Evolutionary conservation across 2,888 invertebrate genomes (phyloP).

Genomic region (Eristalis intricaria): DNA sequence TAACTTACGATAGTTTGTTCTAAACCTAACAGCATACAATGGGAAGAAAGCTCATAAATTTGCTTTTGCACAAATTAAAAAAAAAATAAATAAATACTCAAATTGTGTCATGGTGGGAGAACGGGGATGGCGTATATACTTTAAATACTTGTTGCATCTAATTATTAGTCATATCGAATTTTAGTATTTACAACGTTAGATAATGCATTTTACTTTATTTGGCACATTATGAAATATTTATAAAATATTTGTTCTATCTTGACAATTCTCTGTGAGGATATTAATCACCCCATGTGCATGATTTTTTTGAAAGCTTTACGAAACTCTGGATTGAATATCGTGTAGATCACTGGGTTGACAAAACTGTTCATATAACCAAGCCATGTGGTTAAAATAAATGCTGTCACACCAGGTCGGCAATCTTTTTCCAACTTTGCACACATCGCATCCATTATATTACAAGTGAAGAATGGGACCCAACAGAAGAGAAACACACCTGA

Average conservation of each 20-base stretch:
- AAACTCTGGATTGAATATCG: slow-evolving; percentile 98
- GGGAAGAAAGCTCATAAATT: slow-evolving; percentile 5
- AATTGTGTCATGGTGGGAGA: slow-evolving; percentile 14
- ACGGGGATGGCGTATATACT: slow-evolving; percentile 8
- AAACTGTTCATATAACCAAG: slow-evolving; percentile 98
- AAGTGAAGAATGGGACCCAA: slow-evolving; percentile 99
- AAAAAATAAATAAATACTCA: neutral
- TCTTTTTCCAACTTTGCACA: slow-evolving; percentile 92
- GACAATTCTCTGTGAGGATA: slow-evolving; percentile 47
- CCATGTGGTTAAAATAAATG: slow-evolving; percentile 98
- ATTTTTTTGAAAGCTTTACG: slow-evolving; percentile 98
- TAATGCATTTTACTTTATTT: slow-evolving; percentile 14
- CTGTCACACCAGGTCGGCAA: slow-evolving; percentile 92
- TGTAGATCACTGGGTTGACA: slow-evolving; percentile 96
- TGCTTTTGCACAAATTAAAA: slow-evolving; percentile 14
- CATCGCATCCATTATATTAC: slow-evolving; percentile 98
- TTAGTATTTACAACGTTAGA: slow-evolving; percentile 16
- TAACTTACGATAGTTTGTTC: slow-evolving; percentile 28
- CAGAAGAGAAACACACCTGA: slow-evolving; percentile 99
- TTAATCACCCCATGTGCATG: slow-evolving; percentile 85
- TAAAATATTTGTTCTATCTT: slow-evolving; percentile 59
- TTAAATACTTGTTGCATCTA: neutral
- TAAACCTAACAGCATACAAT: neutral
- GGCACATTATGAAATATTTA: slow-evolving; percentile 63
- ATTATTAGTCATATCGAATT: neutral